Percentiles rank a stretch among this genome's conserved stretches.
phyloP scores from a whole-genome alignment of 2,888 invertebrate genomes.

The Melieria picta region DNA sequence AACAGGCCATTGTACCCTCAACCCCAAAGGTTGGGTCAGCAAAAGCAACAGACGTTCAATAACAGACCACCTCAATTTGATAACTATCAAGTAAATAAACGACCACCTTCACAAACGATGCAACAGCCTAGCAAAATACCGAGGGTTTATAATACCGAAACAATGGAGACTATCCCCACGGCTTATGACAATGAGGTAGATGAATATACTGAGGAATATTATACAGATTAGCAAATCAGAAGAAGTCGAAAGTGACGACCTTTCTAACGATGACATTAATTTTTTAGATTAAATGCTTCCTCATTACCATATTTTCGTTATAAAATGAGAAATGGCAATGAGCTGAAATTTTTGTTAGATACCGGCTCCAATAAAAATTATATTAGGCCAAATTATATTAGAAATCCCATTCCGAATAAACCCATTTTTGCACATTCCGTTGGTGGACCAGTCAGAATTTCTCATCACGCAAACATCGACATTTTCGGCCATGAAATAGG shows the following conservation, averaged over 20 bases:
- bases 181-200: neutral
- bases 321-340: slow-evolving; percentile 27
- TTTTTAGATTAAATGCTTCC: slow-evolving; percentile 40
- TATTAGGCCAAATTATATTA: slow-evolving; percentile 9
- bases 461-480: slow-evolving; percentile 31
- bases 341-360: slow-evolving; percentile 33
- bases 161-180: neutral
- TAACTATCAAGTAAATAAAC: slow-evolving; percentile 11
- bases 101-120: slow-evolving; percentile 7
- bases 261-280: slow-evolving; percentile 18
- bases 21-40: neutral
- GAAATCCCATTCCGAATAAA: slow-evolving; percentile 31
- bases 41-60: neutral
- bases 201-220: slow-evolving; percentile 14
- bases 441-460: slow-evolving; percentile 32
- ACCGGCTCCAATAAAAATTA: slow-evolving; percentile 32
- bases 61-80: neutral
- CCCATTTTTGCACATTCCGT: slow-evolving; percentile 33
- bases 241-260: neutral
- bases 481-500: slow-evolving; percentile 30
- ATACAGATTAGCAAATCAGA: neutral
- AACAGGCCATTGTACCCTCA: slow-evolving; percentile 22
- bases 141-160: slow-evolving; percentile 16
- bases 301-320: slow-evolving; percentile 35
- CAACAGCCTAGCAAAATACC: slow-evolving; percentile 13